A percentile compares a stretch with the other conserved stretches of the same genome.
phyloP scores from a whole-genome alignment of 1,140 invertebrate genomes.

The Ganaspis sp. region DNA sequence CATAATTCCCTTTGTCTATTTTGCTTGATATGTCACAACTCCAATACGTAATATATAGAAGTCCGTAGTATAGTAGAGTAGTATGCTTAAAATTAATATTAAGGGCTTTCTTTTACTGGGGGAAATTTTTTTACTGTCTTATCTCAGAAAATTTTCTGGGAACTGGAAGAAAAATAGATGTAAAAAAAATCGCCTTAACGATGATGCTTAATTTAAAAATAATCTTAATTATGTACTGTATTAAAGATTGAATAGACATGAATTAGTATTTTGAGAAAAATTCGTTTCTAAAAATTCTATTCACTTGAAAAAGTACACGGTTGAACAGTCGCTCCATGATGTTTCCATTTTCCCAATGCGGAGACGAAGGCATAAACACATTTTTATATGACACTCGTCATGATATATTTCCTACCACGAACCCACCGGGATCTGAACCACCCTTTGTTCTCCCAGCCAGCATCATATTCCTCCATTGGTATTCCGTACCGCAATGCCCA shows the following conservation, averaged over 20 bases:
- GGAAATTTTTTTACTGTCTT: too few species aligned
- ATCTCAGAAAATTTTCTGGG: too few species aligned
- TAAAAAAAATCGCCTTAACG: too few species aligned
- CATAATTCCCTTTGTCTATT: too few species aligned
- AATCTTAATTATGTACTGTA: too few species aligned
- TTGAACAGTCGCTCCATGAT: constrained; percentile 53
- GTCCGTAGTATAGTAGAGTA: too few species aligned
- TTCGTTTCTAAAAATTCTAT: constrained; percentile 49
- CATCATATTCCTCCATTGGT: constrained; percentile 63
- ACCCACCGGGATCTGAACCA: constrained; percentile 59
- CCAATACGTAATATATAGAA: too few species aligned
- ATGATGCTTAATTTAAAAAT: too few species aligned
- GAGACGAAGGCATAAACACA: constrained; percentile 67
- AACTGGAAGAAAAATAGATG: too few species aligned
- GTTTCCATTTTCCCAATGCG: constrained; percentile 59
- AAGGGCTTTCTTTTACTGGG: too few species aligned
- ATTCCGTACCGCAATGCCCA: constrained; percentile 66
- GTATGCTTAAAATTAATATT: too few species aligned
- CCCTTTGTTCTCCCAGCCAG: constrained; percentile 60
- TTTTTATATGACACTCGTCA: constrained; percentile 71
- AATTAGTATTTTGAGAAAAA: constrained; percentile 5
- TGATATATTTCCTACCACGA: constrained; percentile 68
- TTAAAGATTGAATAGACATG: background rate
- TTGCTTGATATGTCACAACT: too few species aligned
- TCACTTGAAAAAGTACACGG: constrained; percentile 50